A percentile compares a stretch with the other conserved stretches of the same genome.
phyloP scores from a whole-genome alignment of 2,113 vertebrate species.

The Gobius niger region DNA sequence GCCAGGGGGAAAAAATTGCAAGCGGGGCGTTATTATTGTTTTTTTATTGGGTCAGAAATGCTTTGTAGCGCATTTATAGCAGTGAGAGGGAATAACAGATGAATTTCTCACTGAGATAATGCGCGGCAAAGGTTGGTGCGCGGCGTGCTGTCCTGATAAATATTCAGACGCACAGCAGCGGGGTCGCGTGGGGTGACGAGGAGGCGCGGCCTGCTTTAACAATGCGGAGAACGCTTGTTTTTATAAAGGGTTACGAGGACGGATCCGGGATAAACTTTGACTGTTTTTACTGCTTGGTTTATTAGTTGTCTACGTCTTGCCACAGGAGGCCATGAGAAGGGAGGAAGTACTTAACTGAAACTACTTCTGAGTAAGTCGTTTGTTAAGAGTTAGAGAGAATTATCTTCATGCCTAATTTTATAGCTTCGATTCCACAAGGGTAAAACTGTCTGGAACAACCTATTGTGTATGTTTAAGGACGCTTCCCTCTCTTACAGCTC shows the following conservation, averaged over 20 bases:
- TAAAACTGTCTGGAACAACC: too few relatives aligned
- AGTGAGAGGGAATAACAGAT: slow-evolving; percentile 31
- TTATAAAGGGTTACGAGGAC: slow-evolving; percentile 35
- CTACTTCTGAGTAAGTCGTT: too few relatives aligned
- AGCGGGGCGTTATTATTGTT: slow-evolving; percentile 49
- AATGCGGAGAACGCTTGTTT: slow-evolving; percentile 29
- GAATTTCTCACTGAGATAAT: slow-evolving; percentile 58
- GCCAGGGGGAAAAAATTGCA: slow-evolving; percentile 41
- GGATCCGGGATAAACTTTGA: slow-evolving; percentile 6
- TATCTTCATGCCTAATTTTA: too few relatives aligned
- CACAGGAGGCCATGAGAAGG: not conserved
- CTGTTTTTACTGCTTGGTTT: not conserved
- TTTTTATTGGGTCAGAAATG: slow-evolving; percentile 49
- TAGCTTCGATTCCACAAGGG: too few relatives aligned
- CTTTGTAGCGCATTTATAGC: slow-evolving; percentile 52
- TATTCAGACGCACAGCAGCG: slow-evolving; percentile 50
- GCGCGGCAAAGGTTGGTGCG: slow-evolving; percentile 40
- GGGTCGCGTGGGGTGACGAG: slow-evolving; percentile 32
- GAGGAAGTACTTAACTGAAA: not conserved
- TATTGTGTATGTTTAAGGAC: too few relatives aligned
- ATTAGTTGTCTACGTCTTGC: not conserved
- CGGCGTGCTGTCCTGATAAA: slow-evolving; percentile 46
- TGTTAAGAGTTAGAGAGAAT: too few relatives aligned
- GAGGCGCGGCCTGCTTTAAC: slow-evolving; percentile 46
- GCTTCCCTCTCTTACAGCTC: too few relatives aligned